Evolutionary conservation across 2,797 vertebrate genomes (phyloP).

Genomic region (Myotis vivesi): DNA sequence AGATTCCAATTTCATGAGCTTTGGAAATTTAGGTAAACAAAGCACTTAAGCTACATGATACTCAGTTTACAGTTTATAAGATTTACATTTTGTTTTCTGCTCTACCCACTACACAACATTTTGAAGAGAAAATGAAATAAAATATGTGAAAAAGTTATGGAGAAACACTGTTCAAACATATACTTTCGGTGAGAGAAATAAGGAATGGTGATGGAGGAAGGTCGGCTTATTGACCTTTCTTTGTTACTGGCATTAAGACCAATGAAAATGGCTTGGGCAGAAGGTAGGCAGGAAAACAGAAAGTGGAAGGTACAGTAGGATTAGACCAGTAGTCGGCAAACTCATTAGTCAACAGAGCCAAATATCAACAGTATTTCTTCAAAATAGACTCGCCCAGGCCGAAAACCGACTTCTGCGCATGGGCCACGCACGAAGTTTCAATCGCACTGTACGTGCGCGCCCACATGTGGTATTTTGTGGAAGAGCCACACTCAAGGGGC

Average conservation of each 20-base stretch:
- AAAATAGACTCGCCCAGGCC: no score
- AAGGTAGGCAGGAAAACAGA: background rate
- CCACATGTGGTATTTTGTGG: no score
- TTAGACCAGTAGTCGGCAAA: no score
- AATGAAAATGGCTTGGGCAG: background rate
- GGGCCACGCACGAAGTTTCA: no score
- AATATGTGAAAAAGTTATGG: background rate
- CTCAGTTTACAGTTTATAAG: background rate
- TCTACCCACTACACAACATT: background rate
- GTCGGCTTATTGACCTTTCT: background rate
- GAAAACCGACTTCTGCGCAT: no score
- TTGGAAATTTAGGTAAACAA: constrained; percentile 17
- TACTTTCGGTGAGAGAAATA: background rate
- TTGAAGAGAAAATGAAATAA: constrained; percentile 34
- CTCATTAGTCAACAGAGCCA: no score
- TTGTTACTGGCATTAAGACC: background rate
- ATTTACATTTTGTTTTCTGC: constrained; percentile 43
- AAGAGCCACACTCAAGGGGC: no score
- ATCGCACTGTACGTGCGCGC: no score
- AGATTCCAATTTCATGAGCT: constrained; percentile 22
- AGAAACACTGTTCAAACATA: background rate
- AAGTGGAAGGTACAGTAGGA: background rate
- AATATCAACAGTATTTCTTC: no score
- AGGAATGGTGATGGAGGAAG: background rate
- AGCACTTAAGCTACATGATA: background rate